Evolutionary conservation across 2,797 vertebrate species (phyloP).

Genomic region (Enteromius radiatus): DNA sequence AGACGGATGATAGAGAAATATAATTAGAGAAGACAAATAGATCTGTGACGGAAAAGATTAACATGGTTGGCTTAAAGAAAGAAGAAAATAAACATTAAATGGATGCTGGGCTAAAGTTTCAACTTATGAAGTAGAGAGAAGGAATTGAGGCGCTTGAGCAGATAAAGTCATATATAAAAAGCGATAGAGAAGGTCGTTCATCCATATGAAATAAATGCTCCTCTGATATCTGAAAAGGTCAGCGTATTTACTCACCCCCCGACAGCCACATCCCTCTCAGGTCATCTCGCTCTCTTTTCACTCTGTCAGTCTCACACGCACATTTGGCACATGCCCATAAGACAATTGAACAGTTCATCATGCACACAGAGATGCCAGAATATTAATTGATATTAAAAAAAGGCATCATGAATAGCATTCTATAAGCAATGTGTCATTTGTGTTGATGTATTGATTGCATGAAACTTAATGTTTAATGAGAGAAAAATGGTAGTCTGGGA

Average conservation of each 20-base stretch:
- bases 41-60: background rate
- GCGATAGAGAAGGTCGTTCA: slow-evolving; percentile 17
- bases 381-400: background rate
- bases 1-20: background rate
- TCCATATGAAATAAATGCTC: slow-evolving; percentile 48
- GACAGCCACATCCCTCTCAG: slow-evolving; percentile 37
- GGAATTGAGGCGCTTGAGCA: background rate
- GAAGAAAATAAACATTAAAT: background rate
- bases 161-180: slow-evolving; percentile 12
- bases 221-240: slow-evolving; percentile 61
- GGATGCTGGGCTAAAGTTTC: background rate
- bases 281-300: slow-evolving; percentile 27
- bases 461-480: background rate
- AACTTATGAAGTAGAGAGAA: background rate
- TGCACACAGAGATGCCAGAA: background rate
- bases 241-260: slow-evolving; percentile 52
- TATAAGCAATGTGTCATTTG: background rate
- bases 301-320: slow-evolving; percentile 8
- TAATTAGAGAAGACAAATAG: slow-evolving; percentile 22
- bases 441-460: background rate
- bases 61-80: background rate
- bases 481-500: background rate
- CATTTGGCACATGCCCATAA: background rate
- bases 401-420: background rate
- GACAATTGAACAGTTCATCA: background rate